Percentiles rank a stretch among this genome's conserved stretches.
Conservation (phyloP, 2,888 invertebrate species). For the Ormia ochracea region DNA sequence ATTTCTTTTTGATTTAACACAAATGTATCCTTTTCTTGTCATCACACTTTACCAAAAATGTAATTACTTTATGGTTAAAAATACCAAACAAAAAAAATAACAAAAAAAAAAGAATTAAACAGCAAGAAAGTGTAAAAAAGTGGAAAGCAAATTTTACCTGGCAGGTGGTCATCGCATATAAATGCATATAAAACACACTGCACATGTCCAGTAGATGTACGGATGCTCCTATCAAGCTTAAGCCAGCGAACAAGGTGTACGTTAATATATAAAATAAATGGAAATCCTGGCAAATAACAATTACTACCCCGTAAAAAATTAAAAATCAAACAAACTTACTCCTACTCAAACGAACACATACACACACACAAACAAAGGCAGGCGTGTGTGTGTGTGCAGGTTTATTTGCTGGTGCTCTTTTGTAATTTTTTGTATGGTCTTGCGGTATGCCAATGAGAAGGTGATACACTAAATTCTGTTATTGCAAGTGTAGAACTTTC, state of each 20-base stretch:
- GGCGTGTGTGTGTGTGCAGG: neutral
- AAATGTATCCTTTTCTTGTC: conserved; percentile 30
- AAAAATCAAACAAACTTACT: conserved; percentile 3
- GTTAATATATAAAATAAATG: conserved; percentile 29
- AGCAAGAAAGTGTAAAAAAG: neutral
- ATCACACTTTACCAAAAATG: conserved; percentile 51
- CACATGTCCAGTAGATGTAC: neutral
- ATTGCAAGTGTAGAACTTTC: neutral
- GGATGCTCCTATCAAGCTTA: neutral
- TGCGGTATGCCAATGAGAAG: neutral
- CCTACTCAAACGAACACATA: neutral
- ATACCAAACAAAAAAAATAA: neutral
- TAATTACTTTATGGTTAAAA: conserved; percentile 56
- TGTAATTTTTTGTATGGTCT: neutral
- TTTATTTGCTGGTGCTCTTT: too few species aligned
- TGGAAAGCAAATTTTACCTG: neutral
- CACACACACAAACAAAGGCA: neutral
- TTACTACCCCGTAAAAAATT: conserved; percentile 15
- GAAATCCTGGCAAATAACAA: conserved; percentile 48
- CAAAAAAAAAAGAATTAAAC: too few species aligned
- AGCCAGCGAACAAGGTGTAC: neutral
- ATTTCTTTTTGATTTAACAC: neutral
- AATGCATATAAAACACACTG: conserved; percentile 2
- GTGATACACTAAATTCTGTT: neutral
- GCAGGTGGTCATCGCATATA: neutral